Base-by-base conservation (phyloP, 2,113 vertebrate species). In the Cisticola juncidis region DNA sequence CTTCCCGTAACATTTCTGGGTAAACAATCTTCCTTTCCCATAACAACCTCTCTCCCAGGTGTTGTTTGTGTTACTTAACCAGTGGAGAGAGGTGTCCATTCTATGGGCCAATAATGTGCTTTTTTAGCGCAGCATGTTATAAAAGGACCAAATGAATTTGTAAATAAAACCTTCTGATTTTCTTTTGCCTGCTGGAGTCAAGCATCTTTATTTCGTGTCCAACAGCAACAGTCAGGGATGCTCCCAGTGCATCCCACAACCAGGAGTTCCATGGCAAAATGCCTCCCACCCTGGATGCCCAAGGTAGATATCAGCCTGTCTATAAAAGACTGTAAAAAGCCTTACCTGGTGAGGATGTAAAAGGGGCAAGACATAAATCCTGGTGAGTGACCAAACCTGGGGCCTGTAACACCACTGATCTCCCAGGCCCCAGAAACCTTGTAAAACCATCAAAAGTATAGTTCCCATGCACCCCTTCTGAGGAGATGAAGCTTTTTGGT, bases 191-290 rank as follows among this genome's bases (percentile, higher is more conserved):
- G n/a, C n/a, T n/a, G n/a, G n/a, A n/a, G n/a, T n/a, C n/a, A n/a
- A n/a, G n/a, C n/a, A n/a, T n/a, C n/a, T n/a, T n/a, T n/a, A n/a
- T n/a, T n/a, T n/a, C n/a, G n/a, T n/a, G n/a, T n/a, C n/a, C n/a
- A n/a, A n/a, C n/a, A n/a, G n/a, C n/a, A n/a, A n/a, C n/a, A n/a
- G n/a, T n/a, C 35, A 38, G 23, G 40, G 82, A 20, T 65, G 48
- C 28, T 68, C 40, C 14, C 26, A 44, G 33, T 1, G 1, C 0
- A 0, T 35, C 35, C 78, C 40, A 36, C 76, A 83, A 9, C 9
- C 54, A 85, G 22, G 40, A 76, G 15, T 13, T 62, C 21, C 26
- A 44, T 50, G 36, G 51, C 14, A 86, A 90, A 58, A 25, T n/a
- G 9, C 31, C 23, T 58, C 33, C 18, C 16, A 35, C 3, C 7